These are phyloP conservation scores for Passerina amoena DNA, from an alignment of 2,113 vertebrate genomes.

Conservation along the genomic window DNA sequence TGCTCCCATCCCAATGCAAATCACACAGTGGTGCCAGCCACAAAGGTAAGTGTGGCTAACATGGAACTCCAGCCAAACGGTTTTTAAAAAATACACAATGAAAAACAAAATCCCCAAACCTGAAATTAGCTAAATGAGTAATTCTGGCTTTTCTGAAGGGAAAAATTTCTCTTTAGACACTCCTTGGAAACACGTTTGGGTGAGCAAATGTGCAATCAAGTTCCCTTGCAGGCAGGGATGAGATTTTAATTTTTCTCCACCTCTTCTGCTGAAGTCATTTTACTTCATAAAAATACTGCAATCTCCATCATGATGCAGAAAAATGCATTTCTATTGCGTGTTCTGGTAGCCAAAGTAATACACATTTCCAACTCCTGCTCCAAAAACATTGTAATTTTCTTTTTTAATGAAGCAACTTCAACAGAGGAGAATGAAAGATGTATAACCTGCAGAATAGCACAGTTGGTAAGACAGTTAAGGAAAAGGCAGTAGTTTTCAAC, in stretches of 20 bases:
- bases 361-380: not conserved
- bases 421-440: not conserved
- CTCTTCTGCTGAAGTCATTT: constrained; percentile 24
- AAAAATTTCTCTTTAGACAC: not conserved
- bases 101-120: not conserved
- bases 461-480: not conserved
- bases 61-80: not conserved
- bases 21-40: not conserved
- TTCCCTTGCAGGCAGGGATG: not conserved
- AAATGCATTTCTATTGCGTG: not conserved
- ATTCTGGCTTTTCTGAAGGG: not conserved
- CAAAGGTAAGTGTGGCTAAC: not conserved
- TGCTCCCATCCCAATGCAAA: not conserved
- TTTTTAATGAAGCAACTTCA: not conserved
- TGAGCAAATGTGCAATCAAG: not conserved
- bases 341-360: not conserved
- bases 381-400: not conserved
- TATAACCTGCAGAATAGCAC: not conserved
- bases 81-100: not conserved
- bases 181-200: not conserved
- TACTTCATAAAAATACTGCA: not conserved
- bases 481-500: not conserved
- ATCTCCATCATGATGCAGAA: not conserved
- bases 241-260: not conserved
- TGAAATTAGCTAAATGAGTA: not conserved